phyloP scores from a whole-genome alignment of 2,797 vertebrate species.

The Pangasius larnaudii region DNA sequence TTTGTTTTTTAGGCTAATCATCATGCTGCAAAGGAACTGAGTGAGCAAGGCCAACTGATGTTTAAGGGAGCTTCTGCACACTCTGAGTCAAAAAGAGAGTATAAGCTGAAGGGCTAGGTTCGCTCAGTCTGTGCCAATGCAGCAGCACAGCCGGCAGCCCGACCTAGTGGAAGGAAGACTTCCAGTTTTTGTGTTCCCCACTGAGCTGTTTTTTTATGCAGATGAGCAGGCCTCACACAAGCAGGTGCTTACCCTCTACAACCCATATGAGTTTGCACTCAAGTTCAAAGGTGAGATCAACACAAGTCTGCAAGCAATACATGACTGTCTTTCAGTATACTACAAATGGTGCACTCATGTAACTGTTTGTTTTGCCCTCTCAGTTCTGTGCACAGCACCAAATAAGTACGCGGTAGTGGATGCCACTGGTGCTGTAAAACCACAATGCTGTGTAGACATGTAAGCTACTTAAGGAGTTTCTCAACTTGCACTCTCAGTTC shows the following conservation, averaged over 20 bases:
- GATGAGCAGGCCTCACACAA: constrained; percentile 98
- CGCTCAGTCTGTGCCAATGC: constrained; percentile 93
- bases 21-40: constrained; percentile 70
- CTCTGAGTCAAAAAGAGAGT: constrained; percentile 69
- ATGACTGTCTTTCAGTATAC: not conserved
- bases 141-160: constrained; percentile 95
- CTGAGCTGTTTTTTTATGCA: constrained; percentile 97
- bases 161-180: constrained; percentile 99
- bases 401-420: constrained; percentile 97
- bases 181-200: constrained; percentile 99
- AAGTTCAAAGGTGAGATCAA: constrained; percentile 96
- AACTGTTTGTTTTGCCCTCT: constrained; percentile 47
- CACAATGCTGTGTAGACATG: constrained; percentile 98
- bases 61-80: constrained; percentile 55
- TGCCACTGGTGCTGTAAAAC: constrained; percentile 94
- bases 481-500: not conserved
- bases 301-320: not conserved
- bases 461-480: constrained; percentile 74
- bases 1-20: constrained; percentile 49
- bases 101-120: constrained; percentile 71
- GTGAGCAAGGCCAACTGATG: constrained; percentile 58
- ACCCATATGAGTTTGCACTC: constrained; percentile 99
- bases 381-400: constrained; percentile 98
- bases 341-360: not conserved
- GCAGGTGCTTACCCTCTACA: constrained; percentile 99